Percentiles rank a stretch among this genome's conserved stretches.
Evolutionary conservation across 2,888 invertebrate species (phyloP).

Genomic region (Nemoura dubitans): DNA sequence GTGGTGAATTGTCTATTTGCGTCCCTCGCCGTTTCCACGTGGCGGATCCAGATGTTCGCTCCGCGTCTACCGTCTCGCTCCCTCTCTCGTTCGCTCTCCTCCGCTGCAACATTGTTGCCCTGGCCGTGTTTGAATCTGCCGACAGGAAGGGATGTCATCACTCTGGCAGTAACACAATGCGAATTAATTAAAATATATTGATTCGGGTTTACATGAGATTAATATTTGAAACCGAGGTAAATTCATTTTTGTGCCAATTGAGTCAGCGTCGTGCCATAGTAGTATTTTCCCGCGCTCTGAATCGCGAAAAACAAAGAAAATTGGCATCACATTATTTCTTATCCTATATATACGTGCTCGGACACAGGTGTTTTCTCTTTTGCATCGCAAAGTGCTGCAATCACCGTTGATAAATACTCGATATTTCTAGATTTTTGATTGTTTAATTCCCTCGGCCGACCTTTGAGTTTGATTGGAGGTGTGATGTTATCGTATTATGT

Average conservation of each 20-base stretch:
- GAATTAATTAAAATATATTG: background rate
- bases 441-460: background rate
- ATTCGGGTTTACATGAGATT: background rate
- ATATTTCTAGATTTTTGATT: background rate
- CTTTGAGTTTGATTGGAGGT: background rate
- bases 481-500: background rate
- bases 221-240: too few relatives aligned
- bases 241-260: too few relatives aligned
- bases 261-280: too few relatives aligned
- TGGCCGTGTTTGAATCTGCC: background rate
- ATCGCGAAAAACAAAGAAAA: too few relatives aligned
- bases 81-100: background rate
- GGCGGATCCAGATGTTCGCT: slow-evolving; percentile 27
- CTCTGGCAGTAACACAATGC: background rate
- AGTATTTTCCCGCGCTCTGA: too few relatives aligned
- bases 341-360: background rate
- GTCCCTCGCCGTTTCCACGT: background rate
- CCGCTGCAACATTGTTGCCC: background rate
- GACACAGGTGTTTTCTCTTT: background rate
- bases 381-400: background rate
- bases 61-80: background rate
- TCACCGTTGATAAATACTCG: background rate
- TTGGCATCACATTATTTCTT: background rate
- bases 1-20: slow-evolving; percentile 31
- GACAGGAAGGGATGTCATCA: background rate